Evolutionary conservation across 2,113 vertebrate species (phyloP).

Genomic region (Mastomys natalensis): DNA sequence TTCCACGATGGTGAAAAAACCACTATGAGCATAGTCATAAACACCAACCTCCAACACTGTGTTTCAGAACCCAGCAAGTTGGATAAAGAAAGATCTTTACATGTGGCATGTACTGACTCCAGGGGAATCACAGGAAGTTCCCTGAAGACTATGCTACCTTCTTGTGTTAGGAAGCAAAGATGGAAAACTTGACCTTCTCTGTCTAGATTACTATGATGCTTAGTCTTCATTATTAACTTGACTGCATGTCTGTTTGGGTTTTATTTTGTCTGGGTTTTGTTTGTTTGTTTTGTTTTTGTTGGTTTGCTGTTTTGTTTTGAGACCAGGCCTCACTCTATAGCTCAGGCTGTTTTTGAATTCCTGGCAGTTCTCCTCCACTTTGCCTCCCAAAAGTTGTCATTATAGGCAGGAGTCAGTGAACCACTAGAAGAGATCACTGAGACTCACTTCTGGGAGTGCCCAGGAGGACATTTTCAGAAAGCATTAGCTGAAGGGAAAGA

Average conservation of each 20-base stretch:
- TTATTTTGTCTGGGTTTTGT: too few relatives aligned
- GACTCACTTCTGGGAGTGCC: background rate
- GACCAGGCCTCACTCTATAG: background rate
- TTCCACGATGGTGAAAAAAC: background rate
- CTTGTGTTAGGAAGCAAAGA: background rate
- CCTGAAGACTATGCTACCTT: background rate
- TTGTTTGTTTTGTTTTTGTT: background rate
- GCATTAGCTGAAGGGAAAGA: background rate
- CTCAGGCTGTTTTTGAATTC: background rate
- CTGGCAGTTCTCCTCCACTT: background rate
- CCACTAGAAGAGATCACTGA: background rate
- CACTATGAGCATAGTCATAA: background rate
- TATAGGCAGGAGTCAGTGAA: background rate
- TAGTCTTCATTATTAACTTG: background rate
- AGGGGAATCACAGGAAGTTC: conserved; percentile 5
- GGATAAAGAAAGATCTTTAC: conserved; percentile 4
- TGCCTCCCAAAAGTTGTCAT: background rate
- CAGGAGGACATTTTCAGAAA: background rate
- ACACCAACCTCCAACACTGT: background rate
- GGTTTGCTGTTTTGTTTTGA: background rate
- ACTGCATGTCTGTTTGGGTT: background rate
- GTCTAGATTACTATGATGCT: background rate
- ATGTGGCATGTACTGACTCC: background rate
- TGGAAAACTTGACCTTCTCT: conserved; percentile 14
- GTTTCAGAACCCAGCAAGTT: conserved; percentile 1